Conservation (phyloP, 1,140 invertebrate species). For the Chironomus tepperi region DNA sequence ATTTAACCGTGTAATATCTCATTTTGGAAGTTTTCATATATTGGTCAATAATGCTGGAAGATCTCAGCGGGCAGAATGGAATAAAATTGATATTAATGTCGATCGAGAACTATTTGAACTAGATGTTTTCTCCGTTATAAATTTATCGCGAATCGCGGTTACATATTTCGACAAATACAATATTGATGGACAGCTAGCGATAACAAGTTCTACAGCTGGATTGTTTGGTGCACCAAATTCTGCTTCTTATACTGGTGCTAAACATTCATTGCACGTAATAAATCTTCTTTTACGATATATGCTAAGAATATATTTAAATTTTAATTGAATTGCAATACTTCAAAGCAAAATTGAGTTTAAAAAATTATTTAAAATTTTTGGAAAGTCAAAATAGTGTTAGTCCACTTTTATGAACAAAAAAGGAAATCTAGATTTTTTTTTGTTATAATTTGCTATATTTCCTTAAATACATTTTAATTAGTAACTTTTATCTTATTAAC, state of each 20-base stretch:
- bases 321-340: too few species aligned
- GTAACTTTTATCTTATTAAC: too few species aligned
- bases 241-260: conserved; percentile 66
- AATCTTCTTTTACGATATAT: too few species aligned
- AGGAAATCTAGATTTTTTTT: too few species aligned
- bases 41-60: conserved; percentile 75
- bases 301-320: too few species aligned
- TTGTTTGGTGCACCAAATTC: conserved; percentile 61
- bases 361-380: too few species aligned
- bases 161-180: conserved; percentile 52
- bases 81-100: conserved; percentile 63
- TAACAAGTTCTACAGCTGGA: conserved; percentile 67
- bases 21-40: conserved; percentile 68
- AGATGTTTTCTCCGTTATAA: conserved; percentile 69
- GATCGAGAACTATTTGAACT: conserved; percentile 72
- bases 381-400: too few species aligned
- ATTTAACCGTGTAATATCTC: conserved; percentile 55
- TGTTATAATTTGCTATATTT: too few species aligned
- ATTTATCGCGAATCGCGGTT: conserved; percentile 58
- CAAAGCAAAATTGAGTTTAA: too few species aligned
- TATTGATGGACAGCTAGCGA: conserved; percentile 57
- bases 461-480: too few species aligned
- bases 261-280: conserved; percentile 62
- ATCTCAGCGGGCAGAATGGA: conserved; percentile 69
- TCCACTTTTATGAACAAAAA: too few species aligned